Conservation (phyloP, 2,888 invertebrate genomes). For the Stenurella melanura region DNA sequence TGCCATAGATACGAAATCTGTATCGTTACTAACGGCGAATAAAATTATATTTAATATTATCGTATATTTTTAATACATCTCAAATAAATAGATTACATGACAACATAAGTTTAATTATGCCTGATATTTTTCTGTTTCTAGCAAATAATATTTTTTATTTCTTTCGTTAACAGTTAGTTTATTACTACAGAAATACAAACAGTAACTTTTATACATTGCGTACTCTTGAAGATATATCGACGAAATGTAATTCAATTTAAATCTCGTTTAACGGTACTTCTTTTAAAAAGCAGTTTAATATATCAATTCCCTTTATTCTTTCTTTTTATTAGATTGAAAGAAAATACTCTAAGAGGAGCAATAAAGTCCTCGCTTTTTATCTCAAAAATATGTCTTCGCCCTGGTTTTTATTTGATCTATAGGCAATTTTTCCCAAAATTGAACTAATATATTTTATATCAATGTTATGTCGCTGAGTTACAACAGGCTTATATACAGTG, state of each 20-base stretch:
- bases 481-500: too few relatives aligned
- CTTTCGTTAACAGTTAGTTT: not conserved
- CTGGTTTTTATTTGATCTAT: not conserved
- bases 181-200: not conserved
- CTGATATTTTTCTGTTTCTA: not conserved
- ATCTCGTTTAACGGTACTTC: not conserved
- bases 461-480: too few relatives aligned
- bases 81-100: too few relatives aligned
- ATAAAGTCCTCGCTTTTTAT: not conserved
- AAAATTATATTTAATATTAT: too few relatives aligned
- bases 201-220: not conserved
- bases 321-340: not conserved
- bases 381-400: not conserved
- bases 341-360: not conserved
- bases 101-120: not conserved
- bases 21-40: too few relatives aligned
- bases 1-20: too few relatives aligned
- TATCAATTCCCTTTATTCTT: not conserved
- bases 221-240: not conserved
- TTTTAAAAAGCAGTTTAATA: not conserved
- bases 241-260: not conserved
- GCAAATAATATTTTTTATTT: not conserved
- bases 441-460: not conserved
- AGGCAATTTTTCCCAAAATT: not conserved
- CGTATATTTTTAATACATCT: too few relatives aligned